Evolutionary conservation across 2,888 invertebrate genomes (phyloP).

Genomic region (Pseudococcus jackbeardsleyi): DNA sequence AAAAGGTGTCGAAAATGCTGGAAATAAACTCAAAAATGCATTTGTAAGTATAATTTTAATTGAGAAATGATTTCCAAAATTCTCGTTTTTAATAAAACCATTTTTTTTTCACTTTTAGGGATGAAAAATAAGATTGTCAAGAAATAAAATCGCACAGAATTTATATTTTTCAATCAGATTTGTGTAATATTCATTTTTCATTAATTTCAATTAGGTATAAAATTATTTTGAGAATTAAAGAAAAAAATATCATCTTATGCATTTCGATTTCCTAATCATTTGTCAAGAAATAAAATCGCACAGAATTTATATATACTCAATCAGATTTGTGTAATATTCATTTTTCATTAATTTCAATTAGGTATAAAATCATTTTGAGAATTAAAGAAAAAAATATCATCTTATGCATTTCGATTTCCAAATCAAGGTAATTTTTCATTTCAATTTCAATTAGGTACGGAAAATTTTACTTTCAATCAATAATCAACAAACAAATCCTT

Average conservation of each 20-base stretch:
- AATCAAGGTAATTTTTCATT: background rate
- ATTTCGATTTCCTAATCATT: too few species aligned
- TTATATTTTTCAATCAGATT: background rate
- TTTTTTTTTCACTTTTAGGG: background rate
- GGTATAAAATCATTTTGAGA: too few species aligned
- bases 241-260: too few species aligned
- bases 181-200: too few species aligned
- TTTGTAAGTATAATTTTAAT: slow-evolving; percentile 25
- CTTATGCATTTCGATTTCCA: too few species aligned
- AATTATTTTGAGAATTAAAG: too few species aligned
- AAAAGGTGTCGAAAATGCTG: background rate
- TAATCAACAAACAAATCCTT: background rate
- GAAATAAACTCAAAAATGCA: background rate
- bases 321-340: too few species aligned
- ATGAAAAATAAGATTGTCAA: background rate
- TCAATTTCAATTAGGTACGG: background rate
- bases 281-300: background rate
- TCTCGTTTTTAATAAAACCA: too few species aligned
- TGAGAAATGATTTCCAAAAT: background rate
- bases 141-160: background rate
- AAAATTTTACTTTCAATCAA: background rate
- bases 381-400: too few species aligned
- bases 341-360: too few species aligned
- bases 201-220: too few species aligned
- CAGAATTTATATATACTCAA: background rate